These are phyloP conservation scores for Patiria miniata DNA, from an alignment of 35 echinoderm and acorn worm species.

Conservation along the genomic window DNA sequence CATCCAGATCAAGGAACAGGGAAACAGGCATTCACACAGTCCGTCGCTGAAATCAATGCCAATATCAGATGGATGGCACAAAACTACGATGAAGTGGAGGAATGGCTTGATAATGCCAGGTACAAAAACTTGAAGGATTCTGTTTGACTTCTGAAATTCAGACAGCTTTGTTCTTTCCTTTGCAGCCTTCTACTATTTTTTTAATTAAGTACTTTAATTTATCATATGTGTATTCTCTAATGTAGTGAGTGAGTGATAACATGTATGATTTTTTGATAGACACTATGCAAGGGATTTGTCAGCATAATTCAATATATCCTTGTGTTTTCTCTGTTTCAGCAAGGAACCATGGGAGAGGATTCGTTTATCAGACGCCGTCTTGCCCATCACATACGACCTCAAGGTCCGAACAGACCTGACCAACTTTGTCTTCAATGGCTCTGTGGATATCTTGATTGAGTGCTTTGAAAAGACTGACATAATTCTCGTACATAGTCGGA, in stretches of 20 bases:
- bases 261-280: too few species aligned
- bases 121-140: not conserved
- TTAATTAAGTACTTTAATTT: too few species aligned
- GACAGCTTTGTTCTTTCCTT: too few species aligned
- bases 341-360: constrained; percentile 63
- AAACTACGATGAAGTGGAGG: constrained; percentile 65
- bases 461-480: constrained; percentile 56
- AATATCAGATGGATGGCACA: constrained; percentile 92
- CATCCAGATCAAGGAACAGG: constrained; percentile 91
- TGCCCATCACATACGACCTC: constrained; percentile 75
- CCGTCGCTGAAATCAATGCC: constrained; percentile 71
- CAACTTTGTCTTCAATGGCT: constrained; percentile 58
- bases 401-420: constrained; percentile 67
- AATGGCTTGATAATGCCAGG: constrained; percentile 65
- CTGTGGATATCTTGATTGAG: constrained; percentile 47
- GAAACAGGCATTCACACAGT: constrained; percentile 53
- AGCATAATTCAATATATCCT: too few species aligned
- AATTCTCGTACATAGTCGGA: constrained; percentile 81
- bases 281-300: too few species aligned
- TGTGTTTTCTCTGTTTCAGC: not conserved
- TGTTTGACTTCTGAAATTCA: too few species aligned
- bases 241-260: too few species aligned
- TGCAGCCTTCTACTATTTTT: too few species aligned
- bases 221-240: too few species aligned
- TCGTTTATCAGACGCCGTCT: constrained; percentile 71